A percentile compares a stretch with the other conserved stretches of the same genome.
phyloP scores from a whole-genome alignment of 2,888 invertebrate genomes.

The Ochropacha duplaris region DNA sequence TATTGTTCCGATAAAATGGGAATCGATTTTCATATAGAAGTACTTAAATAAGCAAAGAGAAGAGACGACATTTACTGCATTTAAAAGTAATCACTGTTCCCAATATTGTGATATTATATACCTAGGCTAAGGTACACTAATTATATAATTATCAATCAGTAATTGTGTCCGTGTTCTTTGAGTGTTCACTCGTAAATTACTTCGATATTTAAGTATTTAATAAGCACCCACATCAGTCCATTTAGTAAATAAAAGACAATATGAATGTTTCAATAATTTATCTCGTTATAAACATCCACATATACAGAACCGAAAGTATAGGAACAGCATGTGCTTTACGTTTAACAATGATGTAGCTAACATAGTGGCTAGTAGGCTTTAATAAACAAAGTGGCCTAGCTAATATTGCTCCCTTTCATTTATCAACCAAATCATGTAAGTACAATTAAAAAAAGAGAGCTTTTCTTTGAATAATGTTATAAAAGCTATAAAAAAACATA shows the following conservation, averaged over 20 bases:
- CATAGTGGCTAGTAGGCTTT: background rate
- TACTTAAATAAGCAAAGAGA: conserved; percentile 38
- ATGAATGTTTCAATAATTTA: conserved; percentile 8
- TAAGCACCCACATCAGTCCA: background rate
- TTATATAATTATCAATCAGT: background rate
- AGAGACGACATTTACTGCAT: conserved; percentile 54
- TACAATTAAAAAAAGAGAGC: background rate
- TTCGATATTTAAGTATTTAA: background rate
- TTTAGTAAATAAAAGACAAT: background rate
- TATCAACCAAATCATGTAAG: conserved; percentile 6
- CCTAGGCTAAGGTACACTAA: background rate
- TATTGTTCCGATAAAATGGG: conserved; percentile 13
- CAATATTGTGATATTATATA: conserved; percentile 61
- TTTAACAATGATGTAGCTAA: background rate
- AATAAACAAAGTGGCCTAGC: background rate
- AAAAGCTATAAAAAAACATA: conserved; percentile 3
- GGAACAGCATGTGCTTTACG: background rate
- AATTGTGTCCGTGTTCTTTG: too few species aligned
- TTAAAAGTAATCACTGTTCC: conserved; percentile 51
- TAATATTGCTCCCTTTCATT: conserved; percentile 1
- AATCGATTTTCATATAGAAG: conserved; percentile 12
- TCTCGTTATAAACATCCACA: conserved; percentile 10
- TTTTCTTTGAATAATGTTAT: conserved; percentile 9
- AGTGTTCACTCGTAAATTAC: too few species aligned
- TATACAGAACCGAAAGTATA: conserved; percentile 5